Evolutionary conservation across 2,113 vertebrate genomes (phyloP).

Genomic region (Antigone vipio): DNA sequence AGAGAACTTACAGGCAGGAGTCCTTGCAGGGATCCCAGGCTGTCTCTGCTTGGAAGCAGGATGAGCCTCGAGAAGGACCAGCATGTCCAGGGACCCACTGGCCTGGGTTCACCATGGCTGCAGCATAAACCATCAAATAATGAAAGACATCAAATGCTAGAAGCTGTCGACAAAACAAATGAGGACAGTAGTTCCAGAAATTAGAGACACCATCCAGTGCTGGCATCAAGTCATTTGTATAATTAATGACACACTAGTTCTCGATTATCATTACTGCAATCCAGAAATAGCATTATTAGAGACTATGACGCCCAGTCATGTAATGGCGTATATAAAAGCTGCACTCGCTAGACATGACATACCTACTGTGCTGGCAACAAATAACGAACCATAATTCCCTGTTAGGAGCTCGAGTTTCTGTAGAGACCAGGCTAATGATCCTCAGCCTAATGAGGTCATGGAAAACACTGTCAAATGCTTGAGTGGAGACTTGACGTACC

Average conservation of each 20-base stretch:
- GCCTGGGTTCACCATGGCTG: not conserved
- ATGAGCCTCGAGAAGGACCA: not conserved
- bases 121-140: not conserved
- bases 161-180: constrained; percentile 37
- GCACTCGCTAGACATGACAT: not conserved
- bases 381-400: not conserved
- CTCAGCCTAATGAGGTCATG: constrained; percentile 27
- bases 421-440: not conserved
- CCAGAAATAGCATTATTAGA: constrained; percentile 44
- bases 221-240: constrained; percentile 39
- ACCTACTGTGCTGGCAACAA: constrained; percentile 56
- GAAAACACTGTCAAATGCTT: constrained; percentile 21
- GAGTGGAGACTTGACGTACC: constrained; percentile 24
- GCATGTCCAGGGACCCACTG: not conserved
- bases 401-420: constrained; percentile 24
- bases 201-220: not conserved
- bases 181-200: constrained; percentile 48
- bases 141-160: not conserved
- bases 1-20: not conserved
- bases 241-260: constrained; percentile 59
- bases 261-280: constrained; percentile 35
- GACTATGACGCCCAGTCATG: not conserved
- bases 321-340: not conserved
- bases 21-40: not conserved
- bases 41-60: not conserved